Conservation (phyloP, 2,797 vertebrate species). For the Epinephelus coioides region DNA sequence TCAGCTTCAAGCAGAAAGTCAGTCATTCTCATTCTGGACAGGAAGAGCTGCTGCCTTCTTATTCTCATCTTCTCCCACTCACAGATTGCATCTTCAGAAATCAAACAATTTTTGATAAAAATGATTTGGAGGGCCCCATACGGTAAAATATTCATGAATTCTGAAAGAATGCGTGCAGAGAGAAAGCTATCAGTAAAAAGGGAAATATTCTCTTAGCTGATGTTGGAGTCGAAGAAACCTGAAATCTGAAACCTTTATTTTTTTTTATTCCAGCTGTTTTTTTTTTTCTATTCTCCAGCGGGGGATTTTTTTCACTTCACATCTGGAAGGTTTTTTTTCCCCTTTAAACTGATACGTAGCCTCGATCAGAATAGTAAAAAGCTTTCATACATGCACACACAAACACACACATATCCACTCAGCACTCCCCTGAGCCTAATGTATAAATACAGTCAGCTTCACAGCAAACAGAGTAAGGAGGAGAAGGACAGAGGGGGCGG, state of each 20-base stretch:
- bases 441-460: conserved; percentile 17
- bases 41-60: conserved; percentile 11
- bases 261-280: conserved; percentile 16
- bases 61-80: conserved; percentile 20
- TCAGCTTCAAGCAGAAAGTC: conserved; percentile 10
- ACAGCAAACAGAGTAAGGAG: conserved; percentile 35
- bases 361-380: conserved; percentile 32
- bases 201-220: conserved; percentile 40
- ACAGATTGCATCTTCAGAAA: conserved; percentile 45
- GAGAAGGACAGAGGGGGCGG: neutral
- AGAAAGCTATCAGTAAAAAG: conserved; percentile 18
- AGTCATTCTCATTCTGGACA: conserved; percentile 30
- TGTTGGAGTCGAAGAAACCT: conserved; percentile 10
- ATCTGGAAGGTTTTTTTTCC: conserved; percentile 39
- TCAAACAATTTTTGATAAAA: conserved; percentile 39
- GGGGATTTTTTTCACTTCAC: conserved; percentile 17
- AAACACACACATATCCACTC: conserved; percentile 3
- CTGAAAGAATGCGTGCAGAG: conserved; percentile 18
- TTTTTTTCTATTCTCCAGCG: neutral
- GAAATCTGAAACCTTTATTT: conserved; percentile 25
- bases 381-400: neutral
- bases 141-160: conserved; percentile 49
- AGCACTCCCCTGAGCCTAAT: conserved; percentile 22
- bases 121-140: conserved; percentile 4
- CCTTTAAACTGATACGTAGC: conserved; percentile 12